phyloP scores from a whole-genome alignment of 2,113 vertebrate species.

The Urocynchramus pylzowi region DNA sequence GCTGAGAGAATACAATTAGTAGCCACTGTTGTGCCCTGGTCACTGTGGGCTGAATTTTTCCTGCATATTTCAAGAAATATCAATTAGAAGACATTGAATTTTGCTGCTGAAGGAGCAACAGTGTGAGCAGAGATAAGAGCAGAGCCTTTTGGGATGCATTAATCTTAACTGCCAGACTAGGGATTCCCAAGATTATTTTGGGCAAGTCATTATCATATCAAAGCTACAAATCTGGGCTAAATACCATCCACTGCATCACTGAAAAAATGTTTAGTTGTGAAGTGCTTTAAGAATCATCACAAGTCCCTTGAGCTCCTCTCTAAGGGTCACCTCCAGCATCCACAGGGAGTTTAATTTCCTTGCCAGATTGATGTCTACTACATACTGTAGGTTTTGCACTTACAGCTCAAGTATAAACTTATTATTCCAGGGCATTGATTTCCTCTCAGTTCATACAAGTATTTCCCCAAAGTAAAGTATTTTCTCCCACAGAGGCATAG shows the following conservation, averaged over 20 bases:
- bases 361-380: not conserved
- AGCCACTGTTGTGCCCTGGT: not conserved
- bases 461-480: not conserved
- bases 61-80: not conserved
- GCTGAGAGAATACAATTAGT: not conserved
- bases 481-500: not conserved
- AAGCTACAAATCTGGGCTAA: conserved; percentile 12
- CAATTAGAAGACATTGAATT: not conserved
- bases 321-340: not conserved
- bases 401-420: not conserved
- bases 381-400: not conserved
- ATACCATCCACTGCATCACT: not conserved
- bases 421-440: not conserved
- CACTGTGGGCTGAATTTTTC: not conserved
- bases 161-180: conserved; percentile 1
- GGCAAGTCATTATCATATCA: not conserved
- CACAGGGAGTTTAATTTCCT: not conserved
- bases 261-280: not conserved
- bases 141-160: not conserved
- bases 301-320: not conserved
- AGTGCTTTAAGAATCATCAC: not conserved
- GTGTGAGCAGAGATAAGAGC: not conserved
- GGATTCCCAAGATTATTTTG: not conserved
- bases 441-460: not conserved
- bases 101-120: not conserved